phyloP scores from a whole-genome alignment of 2,113 vertebrate genomes.

The Alouatta palliata region DNA sequence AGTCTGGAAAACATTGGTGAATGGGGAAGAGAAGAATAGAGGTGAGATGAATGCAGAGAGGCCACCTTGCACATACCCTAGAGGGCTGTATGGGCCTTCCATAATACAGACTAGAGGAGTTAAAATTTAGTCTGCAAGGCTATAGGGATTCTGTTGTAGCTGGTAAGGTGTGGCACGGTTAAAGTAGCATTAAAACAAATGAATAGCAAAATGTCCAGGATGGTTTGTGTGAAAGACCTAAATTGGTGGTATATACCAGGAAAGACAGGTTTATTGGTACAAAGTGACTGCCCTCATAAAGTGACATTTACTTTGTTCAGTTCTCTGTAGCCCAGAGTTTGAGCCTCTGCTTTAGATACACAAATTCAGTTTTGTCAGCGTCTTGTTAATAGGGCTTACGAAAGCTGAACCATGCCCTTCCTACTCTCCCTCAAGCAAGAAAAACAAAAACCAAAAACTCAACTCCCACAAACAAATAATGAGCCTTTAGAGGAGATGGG shows the following conservation, averaged over 20 bases:
- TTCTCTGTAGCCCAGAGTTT: background rate
- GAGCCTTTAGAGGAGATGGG: background rate
- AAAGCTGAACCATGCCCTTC: background rate
- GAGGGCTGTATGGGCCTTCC: background rate
- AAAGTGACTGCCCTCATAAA: background rate
- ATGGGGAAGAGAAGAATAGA: background rate
- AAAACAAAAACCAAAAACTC: background rate
- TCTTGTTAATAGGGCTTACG: background rate
- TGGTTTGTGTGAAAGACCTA: background rate
- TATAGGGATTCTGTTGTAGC: background rate
- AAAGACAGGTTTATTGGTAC: background rate
- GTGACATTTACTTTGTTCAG: background rate
- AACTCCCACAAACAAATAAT: background rate
- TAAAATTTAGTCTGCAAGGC: background rate
- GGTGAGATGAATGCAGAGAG: background rate
- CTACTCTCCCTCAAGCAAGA: background rate
- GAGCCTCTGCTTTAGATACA: background rate
- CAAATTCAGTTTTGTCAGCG: background rate
- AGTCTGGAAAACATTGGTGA: background rate
- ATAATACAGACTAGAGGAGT: background rate
- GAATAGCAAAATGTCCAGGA: background rate
- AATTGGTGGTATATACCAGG: background rate
- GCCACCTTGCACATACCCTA: rapidly evolving
- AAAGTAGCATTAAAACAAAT: background rate
- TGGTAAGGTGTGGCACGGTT: background rate